phyloP scores from a whole-genome alignment of 1,140 invertebrate species.

The Caenorhabditis latens region DNA sequence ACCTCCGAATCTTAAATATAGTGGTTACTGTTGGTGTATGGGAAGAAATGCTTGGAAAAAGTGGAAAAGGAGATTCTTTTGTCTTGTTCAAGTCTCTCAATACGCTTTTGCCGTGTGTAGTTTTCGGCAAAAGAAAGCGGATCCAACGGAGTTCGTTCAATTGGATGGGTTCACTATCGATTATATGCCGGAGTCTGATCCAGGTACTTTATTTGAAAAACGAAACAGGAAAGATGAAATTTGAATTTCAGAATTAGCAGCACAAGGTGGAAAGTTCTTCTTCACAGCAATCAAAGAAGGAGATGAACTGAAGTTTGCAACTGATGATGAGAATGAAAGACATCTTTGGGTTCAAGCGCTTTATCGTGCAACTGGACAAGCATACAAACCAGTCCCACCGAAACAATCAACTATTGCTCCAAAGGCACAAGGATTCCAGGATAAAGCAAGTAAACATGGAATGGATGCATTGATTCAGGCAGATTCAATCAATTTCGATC shows the following conservation, averaged over 20 bases:
- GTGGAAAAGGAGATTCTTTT: conserved; percentile 98
- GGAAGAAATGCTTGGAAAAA: conserved; percentile 99
- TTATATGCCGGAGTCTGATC: conserved; percentile 91
- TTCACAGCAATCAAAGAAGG: conserved; percentile 99
- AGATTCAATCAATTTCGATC: conserved; percentile 95
- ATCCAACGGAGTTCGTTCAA: conserved; percentile 99
- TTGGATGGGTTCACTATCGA: conserved; percentile 98
- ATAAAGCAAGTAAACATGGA: conserved; percentile 95
- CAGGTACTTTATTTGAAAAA: conserved; percentile 81
- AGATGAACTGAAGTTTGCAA: conserved; percentile 94
- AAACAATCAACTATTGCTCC: conserved; percentile 78
- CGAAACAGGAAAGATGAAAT: conserved; percentile 64
- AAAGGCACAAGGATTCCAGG: conserved; percentile 80
- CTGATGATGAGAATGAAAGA: conserved; percentile 97
- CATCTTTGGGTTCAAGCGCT: conserved; percentile 98
- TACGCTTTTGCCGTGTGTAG: conserved; percentile 99
- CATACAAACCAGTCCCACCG: conserved; percentile 96
- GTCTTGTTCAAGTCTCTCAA: conserved; percentile 98
- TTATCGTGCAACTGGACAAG: conserved; percentile 97
- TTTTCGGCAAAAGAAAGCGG: conserved; percentile 98
- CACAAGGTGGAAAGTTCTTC: conserved; percentile 91
- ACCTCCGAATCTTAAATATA: conserved; percentile 98
- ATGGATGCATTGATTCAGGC: conserved; percentile 97
- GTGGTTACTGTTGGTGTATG: conserved; percentile 90
- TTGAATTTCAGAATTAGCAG: conserved; percentile 79